phyloP scores from a whole-genome alignment of 2,888 invertebrate genomes.

The Spilarctia lutea region DNA sequence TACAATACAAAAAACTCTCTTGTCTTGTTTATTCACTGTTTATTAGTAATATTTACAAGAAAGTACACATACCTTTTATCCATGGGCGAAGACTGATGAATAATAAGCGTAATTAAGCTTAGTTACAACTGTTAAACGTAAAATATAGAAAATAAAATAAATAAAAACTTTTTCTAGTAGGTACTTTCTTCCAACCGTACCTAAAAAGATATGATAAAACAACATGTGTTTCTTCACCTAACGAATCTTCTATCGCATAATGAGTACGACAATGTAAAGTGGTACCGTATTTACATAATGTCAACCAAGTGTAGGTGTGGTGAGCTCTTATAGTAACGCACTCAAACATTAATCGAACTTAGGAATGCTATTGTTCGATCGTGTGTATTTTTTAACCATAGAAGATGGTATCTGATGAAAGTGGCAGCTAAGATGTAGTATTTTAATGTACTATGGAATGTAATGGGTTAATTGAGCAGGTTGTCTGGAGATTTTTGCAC shows the following conservation, averaged over 20 bases:
- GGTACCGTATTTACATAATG: slow-evolving; percentile 85
- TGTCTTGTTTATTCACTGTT: background rate
- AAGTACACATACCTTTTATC: background rate
- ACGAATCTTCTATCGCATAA: slow-evolving; percentile 84
- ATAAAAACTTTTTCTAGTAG: no score
- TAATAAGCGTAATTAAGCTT: no score
- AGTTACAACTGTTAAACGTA: background rate
- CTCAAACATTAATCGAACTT: slow-evolving; percentile 82
- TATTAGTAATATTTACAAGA: background rate
- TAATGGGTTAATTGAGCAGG: slow-evolving; percentile 19
- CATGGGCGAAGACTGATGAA: background rate
- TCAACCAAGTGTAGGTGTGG: slow-evolving; percentile 84
- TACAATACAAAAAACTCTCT: background rate
- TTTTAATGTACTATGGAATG: slow-evolving; percentile 36
- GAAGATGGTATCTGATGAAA: slow-evolving; percentile 61
- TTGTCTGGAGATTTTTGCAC: slow-evolving; percentile 2
- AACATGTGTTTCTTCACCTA: slow-evolving; percentile 87
- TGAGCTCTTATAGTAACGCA: slow-evolving; percentile 66
- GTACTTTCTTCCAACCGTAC: slow-evolving; percentile 64
- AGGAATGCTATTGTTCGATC: slow-evolving; percentile 82
- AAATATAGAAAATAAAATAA: background rate
- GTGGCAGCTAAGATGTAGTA: slow-evolving; percentile 60
- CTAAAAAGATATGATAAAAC: slow-evolving; percentile 75
- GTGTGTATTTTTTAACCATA: slow-evolving; percentile 75
- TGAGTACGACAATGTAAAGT: slow-evolving; percentile 85